These are phyloP conservation scores for Centropus unirufus DNA, from an alignment of 2,113 vertebrate genomes.

Conservation along the genomic window DNA sequence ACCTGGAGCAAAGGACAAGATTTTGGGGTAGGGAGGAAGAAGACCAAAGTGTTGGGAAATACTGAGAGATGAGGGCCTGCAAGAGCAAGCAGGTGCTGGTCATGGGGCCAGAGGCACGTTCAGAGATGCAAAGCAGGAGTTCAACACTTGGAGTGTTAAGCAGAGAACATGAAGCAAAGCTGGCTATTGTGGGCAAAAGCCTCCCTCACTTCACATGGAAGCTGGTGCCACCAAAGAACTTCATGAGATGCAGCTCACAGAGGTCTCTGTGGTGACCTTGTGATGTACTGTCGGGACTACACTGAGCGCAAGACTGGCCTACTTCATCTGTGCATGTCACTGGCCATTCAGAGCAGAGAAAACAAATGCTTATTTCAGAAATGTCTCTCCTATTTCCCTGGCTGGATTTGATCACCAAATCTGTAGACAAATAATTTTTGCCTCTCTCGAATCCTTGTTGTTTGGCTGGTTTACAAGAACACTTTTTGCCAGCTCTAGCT, in stretches of 20 bases:
- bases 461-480: background rate
- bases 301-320: rapidly evolving
- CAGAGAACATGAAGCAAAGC: background rate
- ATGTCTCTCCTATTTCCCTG: background rate
- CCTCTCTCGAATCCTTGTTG: background rate
- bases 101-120: background rate
- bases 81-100: background rate
- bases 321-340: rapidly evolving
- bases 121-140: background rate
- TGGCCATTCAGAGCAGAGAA: background rate
- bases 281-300: background rate
- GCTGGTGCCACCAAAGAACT: background rate
- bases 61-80: background rate
- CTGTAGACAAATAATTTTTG: background rate
- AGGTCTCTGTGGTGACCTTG: background rate
- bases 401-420: background rate
- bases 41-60: background rate
- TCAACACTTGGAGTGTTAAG: rapidly evolving
- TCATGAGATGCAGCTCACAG: background rate
- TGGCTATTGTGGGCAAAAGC: background rate
- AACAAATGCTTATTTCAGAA: background rate
- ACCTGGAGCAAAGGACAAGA: background rate
- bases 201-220: background rate
- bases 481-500: background rate
- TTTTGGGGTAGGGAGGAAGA: background rate